Base-by-base conservation (phyloP, 1,140 invertebrate species). In the Neodiprion pinetum region DNA sequence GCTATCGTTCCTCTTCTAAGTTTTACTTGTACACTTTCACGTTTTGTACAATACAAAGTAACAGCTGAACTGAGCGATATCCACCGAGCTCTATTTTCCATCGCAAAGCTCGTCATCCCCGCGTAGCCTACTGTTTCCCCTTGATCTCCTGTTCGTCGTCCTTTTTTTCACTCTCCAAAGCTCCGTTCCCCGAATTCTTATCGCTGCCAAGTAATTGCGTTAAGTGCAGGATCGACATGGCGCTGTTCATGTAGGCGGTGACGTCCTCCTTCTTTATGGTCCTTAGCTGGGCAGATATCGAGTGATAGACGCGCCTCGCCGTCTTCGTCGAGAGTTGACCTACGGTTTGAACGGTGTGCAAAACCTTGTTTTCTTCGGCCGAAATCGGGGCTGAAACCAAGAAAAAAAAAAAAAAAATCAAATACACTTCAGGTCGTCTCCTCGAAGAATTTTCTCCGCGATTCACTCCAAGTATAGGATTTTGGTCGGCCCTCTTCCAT, bases 241-340 rank as follows among this genome's bases (percentile, higher is more conserved):
- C 84, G 9, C 91, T 93, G 1, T 90, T 89, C 47, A 93, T 88
- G 79, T 94, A 94, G 47, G 91, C 90, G 74, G 91, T 88, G 8
- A 93, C 90, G 76, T 93, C 93, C 79, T 91, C 90, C 75, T 90
- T 90, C 76, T 91, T 91, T 9, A 94, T 81, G 68, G 91, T 90
- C 79, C 90, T 91, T 80, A 94, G 88, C 79, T 93, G 92, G 69
- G 89, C 88, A 21, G 91, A 90, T 49, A 94, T 89, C 78, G 93
- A 93, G 85, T 92, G 89, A 88, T 93, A 94, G 71, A 94, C 91
- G 72, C 93, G 88, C 76, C 92, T 90, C 12, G 93, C 92, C n/a
- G 93, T 93, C 84, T 94, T 94, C 14, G 91, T 90, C 71, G 93
- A 94, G 73, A 94, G 87, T 65, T 93, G 89, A n/a, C 93, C 92